A percentile compares a stretch with the other conserved stretches of the same genome.
Conservation (phyloP, 2,888 invertebrate species). For the Parnassius apollo region DNA sequence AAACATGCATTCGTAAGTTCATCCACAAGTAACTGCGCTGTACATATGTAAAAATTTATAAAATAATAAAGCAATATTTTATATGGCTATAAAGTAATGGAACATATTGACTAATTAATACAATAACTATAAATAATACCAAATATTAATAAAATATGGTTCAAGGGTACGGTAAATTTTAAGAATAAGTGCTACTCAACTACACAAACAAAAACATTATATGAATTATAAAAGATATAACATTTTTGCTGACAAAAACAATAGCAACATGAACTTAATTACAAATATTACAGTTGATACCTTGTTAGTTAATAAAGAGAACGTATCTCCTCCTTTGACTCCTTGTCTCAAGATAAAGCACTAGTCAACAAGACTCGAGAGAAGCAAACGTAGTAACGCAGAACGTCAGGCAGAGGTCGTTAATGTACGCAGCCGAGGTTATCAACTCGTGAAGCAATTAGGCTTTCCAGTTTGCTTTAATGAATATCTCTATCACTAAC, state of each 20-base stretch:
- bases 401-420: background rate
- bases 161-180: too few species aligned
- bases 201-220: too few species aligned
- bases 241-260: too few species aligned
- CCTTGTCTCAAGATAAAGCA: constrained; percentile 1
- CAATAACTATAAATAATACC: too few species aligned
- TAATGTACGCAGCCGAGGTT: background rate
- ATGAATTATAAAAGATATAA: too few species aligned
- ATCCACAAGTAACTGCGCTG: background rate
- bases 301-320: constrained; percentile 4
- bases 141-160: too few species aligned
- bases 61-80: background rate
- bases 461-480: background rate
- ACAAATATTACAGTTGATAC: too few species aligned
- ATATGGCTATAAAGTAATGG: background rate
- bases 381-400: constrained; percentile 1
- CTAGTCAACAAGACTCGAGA: background rate
- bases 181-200: too few species aligned
- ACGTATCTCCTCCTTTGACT: background rate
- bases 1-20: constrained; percentile 9
- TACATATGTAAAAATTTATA: background rate
- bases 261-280: too few species aligned
- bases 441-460: background rate
- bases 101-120: too few species aligned
- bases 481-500: too few species aligned